phyloP scores from a whole-genome alignment of 2,888 invertebrate genomes.

The Synergus gifuensis region DNA sequence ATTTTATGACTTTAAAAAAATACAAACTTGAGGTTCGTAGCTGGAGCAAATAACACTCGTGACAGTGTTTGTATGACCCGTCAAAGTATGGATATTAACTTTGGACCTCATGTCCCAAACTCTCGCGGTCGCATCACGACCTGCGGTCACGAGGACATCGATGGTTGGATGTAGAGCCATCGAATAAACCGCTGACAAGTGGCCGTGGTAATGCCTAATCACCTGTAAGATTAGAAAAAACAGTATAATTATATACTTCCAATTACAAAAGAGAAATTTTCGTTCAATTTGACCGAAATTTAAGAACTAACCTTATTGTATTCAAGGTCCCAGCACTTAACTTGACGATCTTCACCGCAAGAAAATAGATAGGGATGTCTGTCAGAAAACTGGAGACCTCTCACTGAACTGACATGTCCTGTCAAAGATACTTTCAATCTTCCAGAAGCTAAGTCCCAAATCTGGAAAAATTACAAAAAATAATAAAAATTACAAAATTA shows the following conservation, averaged over 20 bases:
- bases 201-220: constrained; percentile 99
- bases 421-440: constrained; percentile 97
- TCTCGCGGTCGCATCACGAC: constrained; percentile 96
- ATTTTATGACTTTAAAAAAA: constrained; percentile 13
- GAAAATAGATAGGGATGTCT: constrained; percentile 99
- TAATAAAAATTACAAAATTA: not conserved
- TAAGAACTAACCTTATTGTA: constrained; percentile 90
- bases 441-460: constrained; percentile 98
- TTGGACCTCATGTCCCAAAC: constrained; percentile 99
- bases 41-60: constrained; percentile 96
- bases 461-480: constrained; percentile 76
- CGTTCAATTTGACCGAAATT: not conserved
- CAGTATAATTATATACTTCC: constrained; percentile 10
- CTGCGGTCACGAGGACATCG: constrained; percentile 95
- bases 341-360: constrained; percentile 99
- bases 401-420: constrained; percentile 98
- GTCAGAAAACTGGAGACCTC: constrained; percentile 95
- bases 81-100: constrained; percentile 97
- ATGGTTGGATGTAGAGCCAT: constrained; percentile 96
- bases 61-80: constrained; percentile 98
- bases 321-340: constrained; percentile 99
- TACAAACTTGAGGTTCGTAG: constrained; percentile 90
- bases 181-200: constrained; percentile 86
- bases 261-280: not conserved
- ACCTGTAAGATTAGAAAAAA: constrained; percentile 80